Conservation (phyloP, 2,797 vertebrate species). For the Mormyrus hasselquistii region DNA sequence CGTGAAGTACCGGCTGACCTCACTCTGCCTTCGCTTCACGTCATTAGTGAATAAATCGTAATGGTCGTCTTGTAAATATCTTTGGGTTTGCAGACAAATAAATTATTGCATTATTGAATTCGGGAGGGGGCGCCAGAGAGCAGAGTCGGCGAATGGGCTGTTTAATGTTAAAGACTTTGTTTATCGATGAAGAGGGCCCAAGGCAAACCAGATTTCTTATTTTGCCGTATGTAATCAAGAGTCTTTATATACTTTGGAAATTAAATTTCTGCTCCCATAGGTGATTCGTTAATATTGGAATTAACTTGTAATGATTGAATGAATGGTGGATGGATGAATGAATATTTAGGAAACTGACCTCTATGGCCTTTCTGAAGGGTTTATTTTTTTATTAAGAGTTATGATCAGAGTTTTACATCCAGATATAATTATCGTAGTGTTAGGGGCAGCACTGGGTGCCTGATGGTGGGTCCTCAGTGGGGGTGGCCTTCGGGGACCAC, state of each 20-base stretch:
- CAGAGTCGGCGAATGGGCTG: slow-evolving; percentile 4
- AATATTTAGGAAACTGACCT: slow-evolving; percentile 35
- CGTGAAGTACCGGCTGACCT: slow-evolving; percentile 45
- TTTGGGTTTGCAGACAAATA: slow-evolving; percentile 46
- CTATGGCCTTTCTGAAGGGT: slow-evolving; percentile 57
- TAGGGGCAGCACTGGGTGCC: slow-evolving; percentile 48
- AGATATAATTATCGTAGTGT: slow-evolving; percentile 55
- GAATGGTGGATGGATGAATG: slow-evolving; percentile 27
- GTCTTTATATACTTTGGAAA: slow-evolving; percentile 42
- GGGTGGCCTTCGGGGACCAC: slow-evolving; percentile 40
- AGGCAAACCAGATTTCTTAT: slow-evolving; percentile 31
- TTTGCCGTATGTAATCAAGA: slow-evolving; percentile 36
- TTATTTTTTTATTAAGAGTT: slow-evolving; percentile 48
- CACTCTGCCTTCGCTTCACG: slow-evolving; percentile 41
- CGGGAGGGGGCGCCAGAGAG: slow-evolving; percentile 36
- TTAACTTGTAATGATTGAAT: slow-evolving; percentile 24
- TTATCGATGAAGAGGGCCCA: slow-evolving; percentile 41
- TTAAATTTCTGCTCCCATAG: slow-evolving; percentile 37
- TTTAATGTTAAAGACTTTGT: slow-evolving; percentile 13
- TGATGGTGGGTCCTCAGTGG: slow-evolving; percentile 42
- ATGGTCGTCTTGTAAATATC: slow-evolving; percentile 57
- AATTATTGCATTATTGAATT: slow-evolving; percentile 55
- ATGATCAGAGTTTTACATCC: slow-evolving; percentile 46
- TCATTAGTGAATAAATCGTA: slow-evolving; percentile 30
- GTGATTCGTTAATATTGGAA: slow-evolving; percentile 33